These are phyloP conservation scores for Erebia palarica DNA, from an alignment of 2,888 invertebrate species.

Conservation along the genomic window DNA sequence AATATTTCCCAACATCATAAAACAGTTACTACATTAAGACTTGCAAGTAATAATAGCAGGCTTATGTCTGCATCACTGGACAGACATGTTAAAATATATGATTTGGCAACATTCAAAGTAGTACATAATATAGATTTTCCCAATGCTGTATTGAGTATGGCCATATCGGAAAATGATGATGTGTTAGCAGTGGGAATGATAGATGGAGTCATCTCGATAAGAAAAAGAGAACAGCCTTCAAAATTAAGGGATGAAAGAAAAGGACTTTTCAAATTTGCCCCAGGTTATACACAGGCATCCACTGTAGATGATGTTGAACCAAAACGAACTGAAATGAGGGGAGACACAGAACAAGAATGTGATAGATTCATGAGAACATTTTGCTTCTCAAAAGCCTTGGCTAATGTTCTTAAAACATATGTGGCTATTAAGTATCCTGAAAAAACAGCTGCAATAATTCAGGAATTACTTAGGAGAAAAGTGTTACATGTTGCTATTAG, in stretches of 20 bases:
- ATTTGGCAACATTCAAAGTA: slow-evolving; percentile 91
- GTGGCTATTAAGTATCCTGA: slow-evolving; percentile 87
- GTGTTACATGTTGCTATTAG: slow-evolving; percentile 89
- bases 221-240: slow-evolving; percentile 86
- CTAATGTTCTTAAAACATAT: slow-evolving; percentile 84
- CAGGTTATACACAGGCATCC: slow-evolving; percentile 67
- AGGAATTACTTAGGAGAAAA: slow-evolving; percentile 92
- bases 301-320: slow-evolving; percentile 79
- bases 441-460: slow-evolving; percentile 89
- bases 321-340: slow-evolving; percentile 54
- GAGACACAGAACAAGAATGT: slow-evolving; percentile 76
- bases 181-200: slow-evolving; percentile 95
- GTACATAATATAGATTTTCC: slow-evolving; percentile 95
- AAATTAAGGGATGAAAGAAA: slow-evolving; percentile 61
- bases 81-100: slow-evolving; percentile 96
- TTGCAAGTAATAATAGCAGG: slow-evolving; percentile 91
- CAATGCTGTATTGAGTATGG: slow-evolving; percentile 94
- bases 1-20: slow-evolving; percentile 96
- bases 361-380: slow-evolving; percentile 90
- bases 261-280: slow-evolving; percentile 76
- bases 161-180: slow-evolving; percentile 88
- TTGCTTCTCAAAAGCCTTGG: slow-evolving; percentile 91
- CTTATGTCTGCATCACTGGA: slow-evolving; percentile 96
- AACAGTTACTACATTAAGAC: slow-evolving; percentile 93
- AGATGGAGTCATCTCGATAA: slow-evolving; percentile 94